Evolutionary conservation across 2,888 invertebrate species (phyloP).

Genomic region (Cecidostiba fungosa): DNA sequence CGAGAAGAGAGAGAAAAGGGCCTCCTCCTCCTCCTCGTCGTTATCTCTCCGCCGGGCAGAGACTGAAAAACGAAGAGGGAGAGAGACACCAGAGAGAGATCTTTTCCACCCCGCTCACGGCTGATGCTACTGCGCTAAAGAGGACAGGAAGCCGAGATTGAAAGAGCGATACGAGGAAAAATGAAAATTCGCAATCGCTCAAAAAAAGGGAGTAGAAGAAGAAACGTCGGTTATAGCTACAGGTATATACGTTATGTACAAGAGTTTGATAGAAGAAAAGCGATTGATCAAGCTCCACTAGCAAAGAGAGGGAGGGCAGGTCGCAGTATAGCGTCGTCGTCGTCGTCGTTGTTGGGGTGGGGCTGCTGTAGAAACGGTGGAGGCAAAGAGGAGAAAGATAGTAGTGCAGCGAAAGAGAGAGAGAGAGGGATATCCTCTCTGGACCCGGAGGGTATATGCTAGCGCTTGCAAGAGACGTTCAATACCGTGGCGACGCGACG

Average conservation of each 20-base stretch:
- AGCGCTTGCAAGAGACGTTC: slow-evolving; percentile 75
- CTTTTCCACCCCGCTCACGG: slow-evolving; percentile 28
- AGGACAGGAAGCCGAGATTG: slow-evolving; percentile 25
- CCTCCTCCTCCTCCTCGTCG: slow-evolving; percentile 37
- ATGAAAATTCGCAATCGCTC: neutral
- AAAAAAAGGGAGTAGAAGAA: neutral
- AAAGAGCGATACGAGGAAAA: neutral
- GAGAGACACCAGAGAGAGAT: slow-evolving; percentile 17
- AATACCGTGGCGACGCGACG: slow-evolving; percentile 77
- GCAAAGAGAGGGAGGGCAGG: neutral
- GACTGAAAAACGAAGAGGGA: slow-evolving; percentile 49
- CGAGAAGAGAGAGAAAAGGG: slow-evolving; percentile 36
- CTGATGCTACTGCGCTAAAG: neutral
- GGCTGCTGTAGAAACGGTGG: neutral
- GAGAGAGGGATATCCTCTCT: slow-evolving; percentile 67
- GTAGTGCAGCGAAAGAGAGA: slow-evolving; percentile 63
- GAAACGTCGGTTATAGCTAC: neutral
- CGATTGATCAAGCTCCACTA: neutral
- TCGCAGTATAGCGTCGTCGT: neutral
- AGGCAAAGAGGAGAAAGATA: slow-evolving; percentile 23
- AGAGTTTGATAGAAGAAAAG: neutral
- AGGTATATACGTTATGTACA: neutral
- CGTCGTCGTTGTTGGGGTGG: neutral
- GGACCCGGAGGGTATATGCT: slow-evolving; percentile 70
- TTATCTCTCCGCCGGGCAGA: slow-evolving; percentile 46